A percentile compares a stretch with the other conserved stretches of the same genome.
These are phyloP conservation scores for Arbacia lixula DNA, from an alignment of 53 echinoderm and acorn worm species.

Conservation along the genomic window DNA sequence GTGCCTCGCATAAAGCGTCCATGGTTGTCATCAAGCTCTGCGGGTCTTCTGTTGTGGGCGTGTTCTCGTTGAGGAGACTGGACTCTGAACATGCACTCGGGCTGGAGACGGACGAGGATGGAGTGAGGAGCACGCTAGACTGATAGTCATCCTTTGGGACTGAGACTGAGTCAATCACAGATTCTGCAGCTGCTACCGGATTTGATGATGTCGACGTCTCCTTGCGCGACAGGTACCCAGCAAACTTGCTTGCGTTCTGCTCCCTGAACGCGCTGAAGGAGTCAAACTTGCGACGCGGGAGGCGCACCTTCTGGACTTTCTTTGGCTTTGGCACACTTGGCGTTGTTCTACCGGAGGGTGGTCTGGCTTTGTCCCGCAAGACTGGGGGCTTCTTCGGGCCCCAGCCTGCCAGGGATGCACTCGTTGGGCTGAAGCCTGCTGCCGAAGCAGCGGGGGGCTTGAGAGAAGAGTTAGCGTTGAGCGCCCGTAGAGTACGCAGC, in stretches of 20 bases:
- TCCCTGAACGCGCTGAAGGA: conserved; percentile 38
- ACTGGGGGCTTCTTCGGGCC: not conserved
- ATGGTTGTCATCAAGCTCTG: conserved; percentile 5
- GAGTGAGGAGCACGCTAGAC: conserved; percentile 49
- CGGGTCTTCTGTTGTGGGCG: not conserved
- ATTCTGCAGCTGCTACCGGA: not conserved
- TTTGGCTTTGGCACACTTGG: not conserved
- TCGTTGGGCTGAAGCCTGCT: not conserved
- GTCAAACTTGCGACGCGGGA: not conserved
- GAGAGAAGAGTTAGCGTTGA: conserved; percentile 1
- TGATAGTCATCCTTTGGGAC: conserved; percentile 18
- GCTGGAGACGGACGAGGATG: conserved; percentile 45
- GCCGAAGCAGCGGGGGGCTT: no score
- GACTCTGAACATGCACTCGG: conserved; percentile 45
- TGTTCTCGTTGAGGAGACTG: conserved; percentile 11
- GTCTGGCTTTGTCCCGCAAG: not conserved
- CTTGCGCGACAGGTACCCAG: conserved; percentile 16
- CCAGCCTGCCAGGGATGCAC: not conserved
- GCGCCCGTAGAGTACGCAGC: conserved; percentile 1
- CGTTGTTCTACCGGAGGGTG: not conserved
- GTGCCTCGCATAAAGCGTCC: conserved; percentile 28
- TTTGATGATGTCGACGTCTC: not conserved
- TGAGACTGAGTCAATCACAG: not conserved
- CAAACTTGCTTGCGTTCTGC: not conserved
- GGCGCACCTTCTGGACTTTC: conserved; percentile 1